Evolutionary conservation across 23 tunicate species (phyloP), one percentile per base, ranked within the genome.

Genomic region (Clavelina lepadiformis): DNA sequence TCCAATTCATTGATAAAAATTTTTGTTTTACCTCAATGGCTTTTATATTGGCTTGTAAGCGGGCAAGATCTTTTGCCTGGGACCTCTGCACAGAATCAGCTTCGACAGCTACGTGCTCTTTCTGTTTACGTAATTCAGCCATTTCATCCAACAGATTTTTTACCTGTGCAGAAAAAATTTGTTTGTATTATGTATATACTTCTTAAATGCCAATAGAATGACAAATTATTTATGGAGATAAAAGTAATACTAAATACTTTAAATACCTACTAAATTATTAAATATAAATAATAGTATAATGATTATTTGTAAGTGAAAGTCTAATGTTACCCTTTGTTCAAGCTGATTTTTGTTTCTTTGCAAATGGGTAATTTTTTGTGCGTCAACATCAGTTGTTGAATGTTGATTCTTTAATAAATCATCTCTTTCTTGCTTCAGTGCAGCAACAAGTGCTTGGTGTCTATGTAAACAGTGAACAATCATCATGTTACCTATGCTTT

Each of bases 141-240:
- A 86, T 46, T 66, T 86, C 95, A 28, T 86, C 95, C 37, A 86
- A 65, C 54, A 86, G 52, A 56, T 86, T 72, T 71, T 86, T 86
- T 0, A 86, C 73, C 84, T 78, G 56, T 47, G 54, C 19, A 54
- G n/a, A n/a, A n/a, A n/a, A n/a, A n/a, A n/a, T n/a, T n/a, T n/a
- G n/a, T n/a, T n/a, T n/a, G n/a, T n/a, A n/a, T n/a, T n/a, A n/a
- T n/a, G n/a, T n/a, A n/a, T n/a, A n/a, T n/a, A n/a, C n/a, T n/a
- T n/a, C n/a, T n/a, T n/a, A n/a, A n/a, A n/a, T n/a, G n/a, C n/a
- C n/a, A n/a, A n/a, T n/a, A n/a, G n/a, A n/a, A n/a, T n/a, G n/a
- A n/a, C n/a, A n/a, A n/a, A n/a, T n/a, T n/a, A n/a, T n/a, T n/a
- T n/a, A n/a, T n/a, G n/a, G n/a, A n/a, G n/a, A n/a, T n/a, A n/a